Evolutionary conservation across 2,888 invertebrate species (phyloP).

Genomic region (Cenopis cana): DNA sequence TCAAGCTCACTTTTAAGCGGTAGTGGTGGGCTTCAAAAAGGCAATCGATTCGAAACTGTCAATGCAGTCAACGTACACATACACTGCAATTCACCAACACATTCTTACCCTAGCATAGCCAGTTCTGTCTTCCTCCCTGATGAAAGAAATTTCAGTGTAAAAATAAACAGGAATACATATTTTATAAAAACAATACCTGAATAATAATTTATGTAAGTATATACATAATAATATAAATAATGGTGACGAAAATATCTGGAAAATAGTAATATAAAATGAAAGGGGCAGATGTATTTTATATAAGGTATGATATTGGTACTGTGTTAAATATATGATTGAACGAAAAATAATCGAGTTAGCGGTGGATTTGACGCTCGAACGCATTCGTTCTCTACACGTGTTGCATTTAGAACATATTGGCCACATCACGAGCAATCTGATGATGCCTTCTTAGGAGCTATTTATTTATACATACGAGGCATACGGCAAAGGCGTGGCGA

Average conservation of each 20-base stretch:
- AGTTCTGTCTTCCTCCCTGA: conserved; percentile 85
- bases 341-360: conserved; percentile 42
- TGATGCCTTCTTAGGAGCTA: neutral
- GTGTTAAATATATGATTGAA: conserved; percentile 37
- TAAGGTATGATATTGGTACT: conserved; percentile 25
- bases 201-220: conserved; percentile 49
- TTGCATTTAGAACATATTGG: conserved; percentile 81
- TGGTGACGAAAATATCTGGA: conserved; percentile 22
- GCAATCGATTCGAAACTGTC: conserved; percentile 52
- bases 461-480: no score
- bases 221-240: conserved; percentile 45
- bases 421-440: neutral
- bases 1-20: conserved; percentile 62
- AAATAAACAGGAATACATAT: conserved; percentile 51
- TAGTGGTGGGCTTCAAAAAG: conserved; percentile 50
- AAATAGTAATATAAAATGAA: conserved; percentile 22
- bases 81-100: conserved; percentile 79
- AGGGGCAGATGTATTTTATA: conserved; percentile 18
- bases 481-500: no score
- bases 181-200: conserved; percentile 52
- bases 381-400: conserved; percentile 46
- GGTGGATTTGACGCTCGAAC: conserved; percentile 10
- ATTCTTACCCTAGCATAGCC: conserved; percentile 85
- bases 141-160: conserved; percentile 79
- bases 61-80: conserved; percentile 69